Percentiles rank a stretch among this genome's conserved stretches.
phyloP scores from a whole-genome alignment of 2,797 vertebrate genomes.

The Taeniopygia guttata region DNA sequence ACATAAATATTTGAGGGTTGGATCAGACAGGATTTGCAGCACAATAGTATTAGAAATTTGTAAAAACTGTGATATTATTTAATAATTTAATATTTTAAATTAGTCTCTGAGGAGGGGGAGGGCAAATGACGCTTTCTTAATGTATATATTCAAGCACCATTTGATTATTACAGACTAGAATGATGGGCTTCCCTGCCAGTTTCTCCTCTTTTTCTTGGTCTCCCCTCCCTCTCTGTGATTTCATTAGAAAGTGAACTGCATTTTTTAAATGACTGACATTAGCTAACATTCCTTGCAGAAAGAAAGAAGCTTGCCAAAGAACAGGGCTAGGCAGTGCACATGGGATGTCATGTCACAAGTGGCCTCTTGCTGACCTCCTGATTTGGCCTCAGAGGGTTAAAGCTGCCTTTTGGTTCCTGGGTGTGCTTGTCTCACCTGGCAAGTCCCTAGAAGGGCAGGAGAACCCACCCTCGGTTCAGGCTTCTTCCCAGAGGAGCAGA shows the following conservation, averaged over 20 bases:
- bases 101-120: constrained; percentile 12
- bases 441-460: constrained; percentile 44
- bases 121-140: background rate
- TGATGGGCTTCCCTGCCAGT: background rate
- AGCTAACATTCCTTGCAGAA: background rate
- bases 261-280: background rate
- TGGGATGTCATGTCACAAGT: background rate
- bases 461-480: background rate
- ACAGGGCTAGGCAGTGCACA: background rate
- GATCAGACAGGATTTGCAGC: constrained; percentile 78
- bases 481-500: constrained; percentile 35
- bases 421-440: background rate
- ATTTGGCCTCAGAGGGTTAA: constrained; percentile 45
- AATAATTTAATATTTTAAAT: constrained; percentile 46
- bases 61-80: constrained; percentile 61
- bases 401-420: constrained; percentile 26
- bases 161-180: constrained; percentile 30
- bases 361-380: constrained; percentile 28
- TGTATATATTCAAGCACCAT: background rate
- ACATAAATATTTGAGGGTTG: constrained; percentile 76
- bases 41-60: constrained; percentile 73
- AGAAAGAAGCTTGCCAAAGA: background rate
- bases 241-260: background rate
- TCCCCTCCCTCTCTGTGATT: background rate
- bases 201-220: background rate